These are phyloP conservation scores for Apoda limacodes DNA, from an alignment of 2,888 invertebrate genomes.

Conservation along the genomic window DNA sequence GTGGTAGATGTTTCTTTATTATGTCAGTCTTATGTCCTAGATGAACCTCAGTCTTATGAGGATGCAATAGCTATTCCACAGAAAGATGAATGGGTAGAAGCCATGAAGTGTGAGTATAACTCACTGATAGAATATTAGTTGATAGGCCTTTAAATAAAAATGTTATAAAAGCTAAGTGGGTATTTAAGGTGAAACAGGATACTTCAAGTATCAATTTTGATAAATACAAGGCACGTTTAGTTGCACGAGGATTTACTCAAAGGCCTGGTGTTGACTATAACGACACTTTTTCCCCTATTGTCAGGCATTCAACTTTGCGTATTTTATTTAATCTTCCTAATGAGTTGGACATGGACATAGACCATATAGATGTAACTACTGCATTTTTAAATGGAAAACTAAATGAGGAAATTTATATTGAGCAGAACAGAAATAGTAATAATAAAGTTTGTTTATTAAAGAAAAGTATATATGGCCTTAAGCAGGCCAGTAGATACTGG, in stretches of 20 bases:
- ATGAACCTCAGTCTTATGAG: too few relatives aligned
- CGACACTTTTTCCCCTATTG: slow-evolving; percentile 18
- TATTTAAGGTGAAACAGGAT: too few relatives aligned
- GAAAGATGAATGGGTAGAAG: too few relatives aligned
- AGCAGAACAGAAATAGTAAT: neutral
- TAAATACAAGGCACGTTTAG: slow-evolving; percentile 16
- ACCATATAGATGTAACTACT: slow-evolving; percentile 11
- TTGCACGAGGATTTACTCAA: slow-evolving; percentile 18
- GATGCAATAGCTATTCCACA: too few relatives aligned
- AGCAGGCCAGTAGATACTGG: slow-evolving; percentile 7
- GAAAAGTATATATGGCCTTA: slow-evolving; percentile 4
- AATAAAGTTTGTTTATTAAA: slow-evolving; percentile 1
- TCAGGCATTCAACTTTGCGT: slow-evolving; percentile 10
- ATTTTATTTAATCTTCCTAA: slow-evolving; percentile 11
- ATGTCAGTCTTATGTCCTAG: too few relatives aligned
- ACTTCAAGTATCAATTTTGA: too few relatives aligned
- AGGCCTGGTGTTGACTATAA: slow-evolving; percentile 14
- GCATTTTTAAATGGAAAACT: slow-evolving; percentile 12
- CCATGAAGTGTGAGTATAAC: too few relatives aligned
- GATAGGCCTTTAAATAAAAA: too few relatives aligned
- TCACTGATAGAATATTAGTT: too few relatives aligned
- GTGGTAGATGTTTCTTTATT: too few relatives aligned
- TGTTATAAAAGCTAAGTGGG: too few relatives aligned
- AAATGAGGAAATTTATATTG: slow-evolving; percentile 7
- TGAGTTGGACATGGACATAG: slow-evolving; percentile 4